These are phyloP conservation scores for Leptopilina clavipes DNA, from an alignment of 1,140 invertebrate genomes.

Conservation along the genomic window DNA sequence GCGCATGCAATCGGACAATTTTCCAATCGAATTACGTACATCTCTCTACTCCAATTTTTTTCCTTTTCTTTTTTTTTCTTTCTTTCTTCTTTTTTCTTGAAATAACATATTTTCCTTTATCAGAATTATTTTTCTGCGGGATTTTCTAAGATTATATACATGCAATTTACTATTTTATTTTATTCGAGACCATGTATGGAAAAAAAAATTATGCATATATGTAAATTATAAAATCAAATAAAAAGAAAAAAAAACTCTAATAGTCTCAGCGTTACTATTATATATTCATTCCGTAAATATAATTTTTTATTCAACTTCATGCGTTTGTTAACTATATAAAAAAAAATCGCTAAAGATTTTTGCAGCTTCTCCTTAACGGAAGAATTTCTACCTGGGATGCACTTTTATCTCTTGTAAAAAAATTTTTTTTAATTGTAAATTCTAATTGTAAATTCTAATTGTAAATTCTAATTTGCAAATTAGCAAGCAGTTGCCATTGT, in stretches of 20 bases:
- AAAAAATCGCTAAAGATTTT: background rate
- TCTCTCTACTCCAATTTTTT: too few species aligned
- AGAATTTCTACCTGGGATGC: background rate
- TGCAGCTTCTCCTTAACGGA: background rate
- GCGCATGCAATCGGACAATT: background rate
- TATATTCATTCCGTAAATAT: background rate
- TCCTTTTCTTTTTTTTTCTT: too few species aligned
- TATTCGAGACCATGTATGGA: too few species aligned
- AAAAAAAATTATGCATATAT: background rate
- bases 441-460: background rate
- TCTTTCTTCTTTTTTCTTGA: background rate
- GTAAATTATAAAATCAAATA: background rate
- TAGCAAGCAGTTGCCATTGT: background rate
- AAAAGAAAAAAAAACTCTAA: too few species aligned
- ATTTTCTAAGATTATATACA: constrained; percentile 3
- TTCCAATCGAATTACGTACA: background rate
- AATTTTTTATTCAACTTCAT: background rate
- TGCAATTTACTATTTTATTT: constrained; percentile 13
- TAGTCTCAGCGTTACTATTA: background rate
- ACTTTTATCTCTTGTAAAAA: background rate
- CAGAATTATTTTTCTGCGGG: background rate
- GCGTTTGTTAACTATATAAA: background rate
- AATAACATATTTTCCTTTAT: background rate
- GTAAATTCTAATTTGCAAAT: constrained; percentile 6
- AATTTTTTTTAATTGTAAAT: background rate